These are phyloP conservation scores for Corythaeola cristata DNA, from an alignment of 2,113 vertebrate species.

Conservation along the genomic window DNA sequence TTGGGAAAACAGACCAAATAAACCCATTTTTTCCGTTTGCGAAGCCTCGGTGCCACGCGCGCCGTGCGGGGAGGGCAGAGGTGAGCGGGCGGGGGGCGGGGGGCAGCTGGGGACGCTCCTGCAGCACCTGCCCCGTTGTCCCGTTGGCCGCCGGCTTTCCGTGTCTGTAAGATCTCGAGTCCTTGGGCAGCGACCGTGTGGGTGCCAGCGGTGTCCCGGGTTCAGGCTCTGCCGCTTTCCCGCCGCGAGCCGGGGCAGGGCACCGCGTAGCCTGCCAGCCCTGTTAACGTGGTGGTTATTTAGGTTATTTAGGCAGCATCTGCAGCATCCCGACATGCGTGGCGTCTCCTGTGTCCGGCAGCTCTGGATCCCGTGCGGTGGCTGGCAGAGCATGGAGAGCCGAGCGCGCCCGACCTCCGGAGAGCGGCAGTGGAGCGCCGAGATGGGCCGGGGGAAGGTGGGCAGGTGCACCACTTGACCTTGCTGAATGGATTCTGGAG, in stretches of 20 bases:
- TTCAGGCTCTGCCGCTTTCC: not conserved
- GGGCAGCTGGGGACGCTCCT: not conserved
- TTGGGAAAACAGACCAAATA: not conserved
- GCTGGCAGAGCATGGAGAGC: not conserved
- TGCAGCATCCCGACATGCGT: not conserved
- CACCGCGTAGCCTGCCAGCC: not conserved
- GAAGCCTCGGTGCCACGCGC: not conserved
- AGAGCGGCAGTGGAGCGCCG: not conserved
- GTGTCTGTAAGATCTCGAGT: rapidly evolving
- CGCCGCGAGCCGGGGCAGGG: not conserved
- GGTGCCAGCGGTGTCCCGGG: rapidly evolving
- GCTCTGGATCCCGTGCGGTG: rapidly evolving
- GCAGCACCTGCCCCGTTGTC: not conserved
- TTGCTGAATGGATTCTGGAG: not conserved
- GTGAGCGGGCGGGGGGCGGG: not conserved
- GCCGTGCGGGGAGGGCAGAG: not conserved
- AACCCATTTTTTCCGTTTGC: not conserved
- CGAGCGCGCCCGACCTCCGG: too few relatives aligned
- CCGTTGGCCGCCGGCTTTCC: not conserved
- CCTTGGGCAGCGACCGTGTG: not conserved
- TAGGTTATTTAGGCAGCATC: too few relatives aligned
- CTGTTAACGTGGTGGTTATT: not conserved
- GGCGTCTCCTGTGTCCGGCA: not conserved
- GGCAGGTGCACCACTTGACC: not conserved
- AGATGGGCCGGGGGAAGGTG: not conserved